phyloP scores from a whole-genome alignment of 2,797 vertebrate species.

The Poeciliopsis infans region DNA sequence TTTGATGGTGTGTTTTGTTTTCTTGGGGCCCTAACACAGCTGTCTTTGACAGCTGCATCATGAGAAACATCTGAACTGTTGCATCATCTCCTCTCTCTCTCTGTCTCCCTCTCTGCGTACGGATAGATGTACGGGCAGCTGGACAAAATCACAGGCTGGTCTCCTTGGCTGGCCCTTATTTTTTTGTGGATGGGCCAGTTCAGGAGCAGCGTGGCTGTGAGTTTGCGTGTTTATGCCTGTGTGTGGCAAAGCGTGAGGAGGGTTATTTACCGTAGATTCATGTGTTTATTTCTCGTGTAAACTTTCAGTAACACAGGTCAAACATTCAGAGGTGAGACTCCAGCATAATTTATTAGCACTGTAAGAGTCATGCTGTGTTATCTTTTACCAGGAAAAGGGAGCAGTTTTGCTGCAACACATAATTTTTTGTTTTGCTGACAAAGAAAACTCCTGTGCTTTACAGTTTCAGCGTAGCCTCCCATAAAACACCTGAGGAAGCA shows the following conservation, averaged over 20 bases:
- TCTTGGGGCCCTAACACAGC: slow-evolving; percentile 61
- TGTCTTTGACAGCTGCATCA: slow-evolving; percentile 74
- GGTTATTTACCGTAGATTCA: slow-evolving; percentile 51
- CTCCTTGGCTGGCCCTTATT: not conserved
- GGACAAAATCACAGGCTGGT: slow-evolving; percentile 24
- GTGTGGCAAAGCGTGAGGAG: slow-evolving; percentile 13
- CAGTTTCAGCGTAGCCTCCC: not conserved
- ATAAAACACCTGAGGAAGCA: slow-evolving; percentile 3
- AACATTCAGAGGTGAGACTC: slow-evolving; percentile 15
- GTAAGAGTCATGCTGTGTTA: too few species aligned
- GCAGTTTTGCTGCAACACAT: not conserved
- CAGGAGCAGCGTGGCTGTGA: not conserved
- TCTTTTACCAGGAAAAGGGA: not conserved
- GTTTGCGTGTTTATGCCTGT: slow-evolving; percentile 8
- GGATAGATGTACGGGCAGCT: slow-evolving; percentile 37
- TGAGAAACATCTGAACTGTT: slow-evolving; percentile 74
- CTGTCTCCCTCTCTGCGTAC: slow-evolving; percentile 4
- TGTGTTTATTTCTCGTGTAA: slow-evolving; percentile 46
- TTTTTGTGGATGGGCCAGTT: not conserved
- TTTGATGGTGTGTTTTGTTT: slow-evolving; percentile 37
- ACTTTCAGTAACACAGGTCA: slow-evolving; percentile 7
- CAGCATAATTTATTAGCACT: not conserved
- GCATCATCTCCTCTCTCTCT: slow-evolving; percentile 62
- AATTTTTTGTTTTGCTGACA: not conserved
- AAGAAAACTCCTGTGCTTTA: not conserved